Evolutionary conservation across 2,113 vertebrate species (phyloP).

Genomic region (Cryptomyrus ogoouensis): DNA sequence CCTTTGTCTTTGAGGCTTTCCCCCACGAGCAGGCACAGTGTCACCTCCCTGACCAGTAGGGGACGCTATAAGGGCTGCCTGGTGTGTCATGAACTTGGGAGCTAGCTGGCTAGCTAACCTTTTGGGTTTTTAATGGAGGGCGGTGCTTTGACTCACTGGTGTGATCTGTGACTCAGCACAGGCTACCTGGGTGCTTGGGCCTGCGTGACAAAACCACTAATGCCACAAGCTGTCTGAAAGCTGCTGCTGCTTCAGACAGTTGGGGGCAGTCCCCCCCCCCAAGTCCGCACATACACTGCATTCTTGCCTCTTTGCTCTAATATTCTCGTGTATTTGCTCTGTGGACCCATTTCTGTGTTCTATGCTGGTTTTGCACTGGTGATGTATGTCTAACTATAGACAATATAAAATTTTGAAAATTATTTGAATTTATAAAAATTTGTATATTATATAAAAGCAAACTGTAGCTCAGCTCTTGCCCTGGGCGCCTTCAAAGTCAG

Average conservation of each 20-base stretch:
- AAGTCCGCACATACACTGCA: not conserved
- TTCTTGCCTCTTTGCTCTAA: not conserved
- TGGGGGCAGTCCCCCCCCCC: not conserved
- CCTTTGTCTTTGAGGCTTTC: not conserved
- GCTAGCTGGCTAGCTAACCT: slow-evolving; percentile 11
- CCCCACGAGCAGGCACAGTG: not conserved
- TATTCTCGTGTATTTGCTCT: not conserved
- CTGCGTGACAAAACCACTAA: not conserved
- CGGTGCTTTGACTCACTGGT: not conserved
- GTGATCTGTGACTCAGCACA: not conserved
- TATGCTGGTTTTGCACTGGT: not conserved
- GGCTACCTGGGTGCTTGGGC: not conserved
- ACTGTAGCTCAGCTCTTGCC: not conserved
- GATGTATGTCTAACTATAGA: not conserved
- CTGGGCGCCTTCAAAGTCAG: not conserved
- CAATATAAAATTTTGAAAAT: not conserved
- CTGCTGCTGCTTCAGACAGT: not conserved
- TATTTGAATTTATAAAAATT: not conserved
- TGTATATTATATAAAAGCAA: not conserved
- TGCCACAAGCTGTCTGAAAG: not conserved
- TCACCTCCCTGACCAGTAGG: not conserved
- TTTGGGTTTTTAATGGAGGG: not conserved
- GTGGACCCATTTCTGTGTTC: not conserved
- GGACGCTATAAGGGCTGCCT: not conserved
- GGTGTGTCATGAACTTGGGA: not conserved